phyloP scores from a whole-genome alignment of 2,797 vertebrate species.

The Pseudochirops corinnae region DNA sequence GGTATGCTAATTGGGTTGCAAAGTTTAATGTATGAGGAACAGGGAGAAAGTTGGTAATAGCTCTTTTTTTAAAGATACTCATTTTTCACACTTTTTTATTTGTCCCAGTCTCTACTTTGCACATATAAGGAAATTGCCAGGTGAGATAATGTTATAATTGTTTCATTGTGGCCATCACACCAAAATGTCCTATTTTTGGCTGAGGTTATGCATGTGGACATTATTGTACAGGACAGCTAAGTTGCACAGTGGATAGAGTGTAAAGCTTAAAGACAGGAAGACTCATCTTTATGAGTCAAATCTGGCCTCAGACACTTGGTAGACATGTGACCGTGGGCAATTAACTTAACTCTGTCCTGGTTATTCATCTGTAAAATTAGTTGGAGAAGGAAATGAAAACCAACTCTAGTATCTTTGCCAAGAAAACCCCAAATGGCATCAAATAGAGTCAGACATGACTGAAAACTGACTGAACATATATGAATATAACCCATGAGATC shows the following conservation, averaged over 20 bases:
- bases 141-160: background rate
- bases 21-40: slow-evolving; percentile 11
- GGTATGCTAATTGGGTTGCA: background rate
- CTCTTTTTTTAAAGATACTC: background rate
- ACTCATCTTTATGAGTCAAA: too few relatives aligned
- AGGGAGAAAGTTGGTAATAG: background rate
- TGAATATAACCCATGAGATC: background rate
- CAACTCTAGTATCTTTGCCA: too few relatives aligned
- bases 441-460: background rate
- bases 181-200: background rate
- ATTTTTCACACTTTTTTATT: background rate
- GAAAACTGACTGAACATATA: background rate
- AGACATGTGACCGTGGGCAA: too few relatives aligned
- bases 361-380: too few relatives aligned
- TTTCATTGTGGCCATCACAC: background rate
- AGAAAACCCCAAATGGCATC: too few relatives aligned
- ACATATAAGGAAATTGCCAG: background rate
- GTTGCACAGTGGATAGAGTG: too few relatives aligned
- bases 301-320: too few relatives aligned
- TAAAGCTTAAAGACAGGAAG: too few relatives aligned
- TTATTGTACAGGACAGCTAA: background rate
- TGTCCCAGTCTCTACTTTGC: background rate
- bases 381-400: too few relatives aligned
- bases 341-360: too few relatives aligned
- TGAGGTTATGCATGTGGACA: background rate